Conservation (phyloP, 2,113 vertebrate species). For the Saguinus midas region DNA sequence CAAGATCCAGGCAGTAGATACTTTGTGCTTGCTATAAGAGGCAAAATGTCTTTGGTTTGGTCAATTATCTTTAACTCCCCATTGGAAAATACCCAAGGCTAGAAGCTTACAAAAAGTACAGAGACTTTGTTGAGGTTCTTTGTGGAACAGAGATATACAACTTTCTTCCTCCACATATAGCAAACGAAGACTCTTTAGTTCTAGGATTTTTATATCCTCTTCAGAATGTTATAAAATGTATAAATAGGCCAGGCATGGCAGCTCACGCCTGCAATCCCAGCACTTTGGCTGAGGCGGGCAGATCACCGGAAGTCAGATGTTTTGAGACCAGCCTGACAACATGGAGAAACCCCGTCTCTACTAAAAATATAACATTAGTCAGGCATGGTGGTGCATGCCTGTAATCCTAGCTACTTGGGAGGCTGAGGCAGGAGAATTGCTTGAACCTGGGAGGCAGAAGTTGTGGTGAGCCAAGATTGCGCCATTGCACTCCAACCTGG, state of each 20-base stretch:
- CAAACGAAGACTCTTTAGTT: neutral
- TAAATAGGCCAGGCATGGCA: neutral
- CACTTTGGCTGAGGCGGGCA: too few relatives aligned
- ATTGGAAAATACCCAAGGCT: neutral
- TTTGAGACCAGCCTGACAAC: too few relatives aligned
- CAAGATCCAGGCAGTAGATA: neutral
- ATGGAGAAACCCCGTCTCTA: too few relatives aligned
- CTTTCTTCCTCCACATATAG: neutral
- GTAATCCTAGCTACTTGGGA: too few relatives aligned
- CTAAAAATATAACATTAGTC: too few relatives aligned
- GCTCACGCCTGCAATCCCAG: too few relatives aligned
- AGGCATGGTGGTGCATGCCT: too few relatives aligned
- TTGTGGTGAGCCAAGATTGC: too few relatives aligned
- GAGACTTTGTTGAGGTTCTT: neutral
- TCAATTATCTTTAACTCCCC: neutral
- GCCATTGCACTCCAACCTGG: too few relatives aligned
- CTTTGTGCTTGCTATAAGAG: neutral
- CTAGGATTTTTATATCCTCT: neutral
- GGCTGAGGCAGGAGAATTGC: too few relatives aligned
- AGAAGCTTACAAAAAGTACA: constrained; percentile 11
- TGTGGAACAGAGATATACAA: neutral
- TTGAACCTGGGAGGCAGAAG: too few relatives aligned
- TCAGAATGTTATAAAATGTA: neutral
- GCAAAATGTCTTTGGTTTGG: neutral
- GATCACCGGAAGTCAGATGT: too few relatives aligned